Evolutionary conservation across 2,797 vertebrate genomes (phyloP).

Genomic region (Corythornis leucogaster): DNA sequence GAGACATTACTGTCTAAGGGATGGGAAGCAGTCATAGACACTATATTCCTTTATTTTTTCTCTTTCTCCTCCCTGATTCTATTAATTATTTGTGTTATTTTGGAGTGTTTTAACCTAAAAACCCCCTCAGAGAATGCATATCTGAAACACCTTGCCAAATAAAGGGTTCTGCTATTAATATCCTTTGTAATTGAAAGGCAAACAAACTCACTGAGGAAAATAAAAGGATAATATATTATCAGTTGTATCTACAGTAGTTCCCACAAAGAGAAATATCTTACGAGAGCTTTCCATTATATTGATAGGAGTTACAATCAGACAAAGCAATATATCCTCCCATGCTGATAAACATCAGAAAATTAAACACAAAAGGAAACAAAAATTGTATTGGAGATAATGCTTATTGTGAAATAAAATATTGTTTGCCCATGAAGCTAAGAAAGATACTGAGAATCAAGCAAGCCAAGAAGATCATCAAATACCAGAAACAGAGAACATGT

Average conservation of each 20-base stretch:
- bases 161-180: not conserved
- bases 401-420: constrained; percentile 29
- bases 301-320: not conserved
- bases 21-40: not conserved
- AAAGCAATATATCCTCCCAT: not conserved
- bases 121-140: not conserved
- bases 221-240: not conserved
- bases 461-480: constrained; percentile 10
- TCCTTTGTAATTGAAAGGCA: not conserved
- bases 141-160: not conserved
- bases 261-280: not conserved
- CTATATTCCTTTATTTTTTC: not conserved
- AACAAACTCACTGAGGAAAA: not conserved
- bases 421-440: constrained; percentile 21
- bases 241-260: not conserved
- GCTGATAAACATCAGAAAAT: not conserved
- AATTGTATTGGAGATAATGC: not conserved
- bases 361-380: not conserved
- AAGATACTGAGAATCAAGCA: constrained; percentile 31
- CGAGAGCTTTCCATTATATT: not conserved
- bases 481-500: not conserved
- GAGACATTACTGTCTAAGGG: not conserved
- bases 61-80: not conserved
- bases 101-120: not conserved
- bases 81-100: not conserved